Conservation (phyloP, 1,140 invertebrate genomes). For the Drosophila funebris region DNA sequence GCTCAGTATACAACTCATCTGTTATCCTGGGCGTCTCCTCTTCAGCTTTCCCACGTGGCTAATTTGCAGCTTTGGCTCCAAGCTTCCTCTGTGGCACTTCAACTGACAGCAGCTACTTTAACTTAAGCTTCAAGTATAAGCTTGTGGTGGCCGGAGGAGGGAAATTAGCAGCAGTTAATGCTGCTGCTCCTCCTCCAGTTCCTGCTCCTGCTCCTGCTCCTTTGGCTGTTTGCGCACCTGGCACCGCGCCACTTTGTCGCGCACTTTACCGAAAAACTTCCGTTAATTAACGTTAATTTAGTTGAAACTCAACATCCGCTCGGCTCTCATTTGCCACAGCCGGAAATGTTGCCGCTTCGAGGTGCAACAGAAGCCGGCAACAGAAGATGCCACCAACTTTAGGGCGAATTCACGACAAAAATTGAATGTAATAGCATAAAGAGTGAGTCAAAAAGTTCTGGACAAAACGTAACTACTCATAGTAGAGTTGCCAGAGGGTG, state of each 20-base stretch:
- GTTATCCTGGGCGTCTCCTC: neutral
- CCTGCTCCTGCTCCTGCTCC: neutral
- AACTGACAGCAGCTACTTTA: conserved; percentile 40
- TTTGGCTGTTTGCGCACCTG: conserved; percentile 33
- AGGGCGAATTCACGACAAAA: neutral
- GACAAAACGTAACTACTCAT: conserved; percentile 21
- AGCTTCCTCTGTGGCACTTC: conserved; percentile 17
- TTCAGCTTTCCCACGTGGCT: conserved; percentile 14
- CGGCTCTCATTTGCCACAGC: conserved; percentile 2
- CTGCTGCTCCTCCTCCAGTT: neutral
- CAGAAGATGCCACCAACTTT: neutral
- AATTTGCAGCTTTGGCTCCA: conserved; percentile 29
- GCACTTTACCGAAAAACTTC: conserved; percentile 65
- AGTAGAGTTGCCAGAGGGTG: too few relatives aligned
- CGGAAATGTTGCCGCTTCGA: conserved; percentile 64
- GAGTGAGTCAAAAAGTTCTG: conserved; percentile 3
- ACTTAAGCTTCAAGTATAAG: conserved; percentile 4
- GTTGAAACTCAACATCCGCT: conserved; percentile 73
- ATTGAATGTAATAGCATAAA: conserved; percentile 16
- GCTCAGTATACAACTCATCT: neutral
- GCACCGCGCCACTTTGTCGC: conserved; percentile 31
- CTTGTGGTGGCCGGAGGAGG: neutral
- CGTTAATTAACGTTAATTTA: conserved; percentile 83
- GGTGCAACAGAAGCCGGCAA: conserved; percentile 8
- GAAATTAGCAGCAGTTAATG: conserved; percentile 2